These are phyloP conservation scores for Pantherophis vulpinus DNA, from an alignment of 2,797 vertebrate species.

Conservation along the genomic window DNA sequence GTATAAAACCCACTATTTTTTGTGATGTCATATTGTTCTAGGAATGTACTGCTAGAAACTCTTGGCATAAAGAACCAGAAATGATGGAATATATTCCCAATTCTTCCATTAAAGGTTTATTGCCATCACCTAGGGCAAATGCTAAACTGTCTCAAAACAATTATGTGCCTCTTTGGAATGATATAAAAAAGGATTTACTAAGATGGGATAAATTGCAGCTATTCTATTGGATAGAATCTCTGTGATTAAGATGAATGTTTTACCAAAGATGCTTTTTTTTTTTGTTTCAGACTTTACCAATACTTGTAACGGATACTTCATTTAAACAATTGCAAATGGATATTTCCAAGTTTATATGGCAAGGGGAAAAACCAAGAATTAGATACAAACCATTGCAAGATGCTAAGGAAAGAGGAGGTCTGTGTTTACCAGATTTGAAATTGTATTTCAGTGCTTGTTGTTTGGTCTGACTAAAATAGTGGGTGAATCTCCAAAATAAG, in stretches of 20 bases:
- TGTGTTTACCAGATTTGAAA: neutral
- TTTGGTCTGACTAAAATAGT: neutral
- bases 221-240: neutral
- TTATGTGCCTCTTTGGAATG: neutral
- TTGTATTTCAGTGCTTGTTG: neutral
- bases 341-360: neutral
- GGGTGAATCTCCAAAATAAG: neutral
- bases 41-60: neutral
- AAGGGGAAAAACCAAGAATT: neutral
- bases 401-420: neutral
- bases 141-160: neutral
- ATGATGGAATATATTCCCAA: neutral
- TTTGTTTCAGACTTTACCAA: neutral
- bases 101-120: neutral
- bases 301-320: neutral
- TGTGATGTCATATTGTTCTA: slow-evolving; percentile 12
- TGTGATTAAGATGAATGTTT: neutral
- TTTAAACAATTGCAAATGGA: neutral
- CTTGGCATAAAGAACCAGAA: neutral
- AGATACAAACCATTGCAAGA: neutral
- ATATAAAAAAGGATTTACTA: neutral
- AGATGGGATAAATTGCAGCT: neutral
- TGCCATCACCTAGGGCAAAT: neutral
- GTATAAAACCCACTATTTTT: neutral
- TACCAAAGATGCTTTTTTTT: neutral